A percentile compares a stretch with the other conserved stretches of the same genome.
Evolutionary conservation across 2,888 invertebrate genomes (phyloP).

Genomic region (Sminthurides aquaticus): DNA sequence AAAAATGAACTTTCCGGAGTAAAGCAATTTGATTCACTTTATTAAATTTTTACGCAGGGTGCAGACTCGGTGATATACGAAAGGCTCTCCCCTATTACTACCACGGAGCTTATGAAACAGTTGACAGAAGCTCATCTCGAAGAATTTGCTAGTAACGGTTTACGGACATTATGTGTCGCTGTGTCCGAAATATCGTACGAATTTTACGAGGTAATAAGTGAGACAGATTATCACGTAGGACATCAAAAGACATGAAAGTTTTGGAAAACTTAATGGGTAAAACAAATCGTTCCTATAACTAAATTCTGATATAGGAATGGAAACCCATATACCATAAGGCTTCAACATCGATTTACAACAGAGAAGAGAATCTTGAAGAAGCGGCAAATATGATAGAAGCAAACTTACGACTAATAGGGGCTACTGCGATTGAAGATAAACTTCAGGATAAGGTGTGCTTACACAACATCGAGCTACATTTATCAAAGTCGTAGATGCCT

Average conservation of each 20-base stretch:
- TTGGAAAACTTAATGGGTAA: too few species aligned
- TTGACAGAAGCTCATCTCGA: slow-evolving; percentile 76
- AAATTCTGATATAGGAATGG: slow-evolving; percentile 80
- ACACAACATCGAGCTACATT: neutral
- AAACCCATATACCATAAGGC: slow-evolving; percentile 78
- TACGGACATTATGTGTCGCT: slow-evolving; percentile 90
- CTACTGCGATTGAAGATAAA: slow-evolving; percentile 97
- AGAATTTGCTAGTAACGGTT: slow-evolving; percentile 82
- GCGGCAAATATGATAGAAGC: slow-evolving; percentile 88
- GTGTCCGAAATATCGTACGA: slow-evolving; percentile 69
- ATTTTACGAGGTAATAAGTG: slow-evolving; percentile 70
- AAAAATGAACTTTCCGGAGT: neutral
- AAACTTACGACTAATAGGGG: slow-evolving; percentile 79
- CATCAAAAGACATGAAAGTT: too few species aligned
- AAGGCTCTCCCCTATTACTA: slow-evolving; percentile 38
- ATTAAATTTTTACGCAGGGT: slow-evolving; percentile 52
- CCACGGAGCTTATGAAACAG: slow-evolving; percentile 27
- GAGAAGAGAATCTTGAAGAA: slow-evolving; percentile 83
- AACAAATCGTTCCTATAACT: too few species aligned
- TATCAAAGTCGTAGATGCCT: too few species aligned
- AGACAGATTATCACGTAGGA: too few species aligned
- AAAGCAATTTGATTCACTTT: neutral
- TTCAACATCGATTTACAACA: slow-evolving; percentile 67
- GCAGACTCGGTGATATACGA: slow-evolving; percentile 76
- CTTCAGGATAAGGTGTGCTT: slow-evolving; percentile 62